These are phyloP conservation scores for Lycophotia porphyrea DNA, from an alignment of 2,888 invertebrate genomes.

Conservation along the genomic window DNA sequence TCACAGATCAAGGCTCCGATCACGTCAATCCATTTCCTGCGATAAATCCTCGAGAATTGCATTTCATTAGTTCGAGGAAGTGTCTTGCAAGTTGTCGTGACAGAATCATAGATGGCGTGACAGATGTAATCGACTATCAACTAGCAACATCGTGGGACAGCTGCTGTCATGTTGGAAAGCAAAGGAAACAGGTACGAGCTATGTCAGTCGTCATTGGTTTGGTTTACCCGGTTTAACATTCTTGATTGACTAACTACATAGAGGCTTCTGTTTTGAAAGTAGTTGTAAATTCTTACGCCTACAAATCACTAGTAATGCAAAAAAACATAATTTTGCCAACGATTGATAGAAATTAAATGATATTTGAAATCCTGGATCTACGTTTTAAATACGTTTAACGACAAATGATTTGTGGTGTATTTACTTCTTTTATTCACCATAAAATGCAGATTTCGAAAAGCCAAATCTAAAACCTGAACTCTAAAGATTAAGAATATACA, in stretches of 20 bases:
- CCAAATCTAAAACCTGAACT: background rate
- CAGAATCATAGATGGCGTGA: slow-evolving; percentile 55
- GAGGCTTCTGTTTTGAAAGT: background rate
- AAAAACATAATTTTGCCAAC: background rate
- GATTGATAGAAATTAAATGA: background rate
- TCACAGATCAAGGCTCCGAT: slow-evolving; percentile 32
- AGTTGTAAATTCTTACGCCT: background rate
- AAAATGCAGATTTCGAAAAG: background rate
- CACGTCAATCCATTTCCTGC: slow-evolving; percentile 52
- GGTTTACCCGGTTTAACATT: background rate
- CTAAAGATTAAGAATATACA: background rate
- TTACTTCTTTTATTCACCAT: background rate
- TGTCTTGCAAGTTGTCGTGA: slow-evolving; percentile 25
- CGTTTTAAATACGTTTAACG: too few species aligned
- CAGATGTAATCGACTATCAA: slow-evolving; percentile 39
- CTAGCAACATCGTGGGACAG: slow-evolving; percentile 49
- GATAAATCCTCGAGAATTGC: slow-evolving; percentile 45
- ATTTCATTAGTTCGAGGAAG: slow-evolving; percentile 49
- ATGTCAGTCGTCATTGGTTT: slow-evolving; percentile 32
- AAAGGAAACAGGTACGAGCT: slow-evolving; percentile 17
- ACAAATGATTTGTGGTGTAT: background rate
- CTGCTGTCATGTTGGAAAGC: slow-evolving; percentile 44
- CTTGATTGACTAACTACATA: slow-evolving; percentile 18
- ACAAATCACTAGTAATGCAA: background rate
- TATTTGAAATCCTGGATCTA: background rate